Percentiles rank a stretch among this genome's conserved stretches.
These are phyloP conservation scores for Tapirus indicus DNA, from an alignment of 2,797 vertebrate genomes.

Conservation along the genomic window DNA sequence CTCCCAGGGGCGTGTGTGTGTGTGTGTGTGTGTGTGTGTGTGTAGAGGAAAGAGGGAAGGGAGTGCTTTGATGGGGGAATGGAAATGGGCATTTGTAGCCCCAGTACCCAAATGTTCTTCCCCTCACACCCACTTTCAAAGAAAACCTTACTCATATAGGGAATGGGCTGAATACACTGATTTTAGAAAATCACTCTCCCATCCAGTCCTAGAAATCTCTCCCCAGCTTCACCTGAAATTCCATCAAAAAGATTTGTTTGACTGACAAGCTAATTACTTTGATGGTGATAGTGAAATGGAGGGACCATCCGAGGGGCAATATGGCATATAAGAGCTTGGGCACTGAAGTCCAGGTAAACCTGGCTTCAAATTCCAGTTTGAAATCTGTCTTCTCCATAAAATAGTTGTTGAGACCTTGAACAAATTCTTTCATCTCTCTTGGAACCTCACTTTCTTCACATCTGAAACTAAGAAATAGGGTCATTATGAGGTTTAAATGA, in stretches of 20 bases:
- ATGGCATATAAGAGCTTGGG: background rate
- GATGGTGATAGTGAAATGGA: conserved; percentile 3
- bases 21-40: background rate
- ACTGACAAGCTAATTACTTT: conserved; percentile 24
- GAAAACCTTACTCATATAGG: background rate
- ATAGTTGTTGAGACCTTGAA: conserved; percentile 26
- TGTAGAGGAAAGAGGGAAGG: background rate
- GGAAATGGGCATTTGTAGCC: conserved; percentile 17
- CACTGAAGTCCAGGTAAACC: conserved; percentile 48
- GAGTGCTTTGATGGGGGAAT: background rate
- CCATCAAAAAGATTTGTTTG: conserved; percentile 32
- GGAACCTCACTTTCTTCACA: conserved; percentile 30
- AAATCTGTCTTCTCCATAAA: conserved; percentile 46
- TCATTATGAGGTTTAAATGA: conserved; percentile 33
- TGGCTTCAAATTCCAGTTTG: conserved; percentile 53
- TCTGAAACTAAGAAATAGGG: conserved; percentile 51
- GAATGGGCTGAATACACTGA: conserved; percentile 10
- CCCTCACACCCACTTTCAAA: background rate
- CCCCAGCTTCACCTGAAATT: conserved; percentile 52
- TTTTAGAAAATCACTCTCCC: conserved; percentile 38
- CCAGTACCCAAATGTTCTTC: background rate
- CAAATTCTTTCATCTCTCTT: conserved; percentile 36
- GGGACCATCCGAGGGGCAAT: background rate
- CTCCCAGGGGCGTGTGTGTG: background rate
- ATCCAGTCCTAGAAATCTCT: conserved; percentile 47